Conservation (phyloP, 2,797 vertebrate species). For the Sebastiscus tertius region DNA sequence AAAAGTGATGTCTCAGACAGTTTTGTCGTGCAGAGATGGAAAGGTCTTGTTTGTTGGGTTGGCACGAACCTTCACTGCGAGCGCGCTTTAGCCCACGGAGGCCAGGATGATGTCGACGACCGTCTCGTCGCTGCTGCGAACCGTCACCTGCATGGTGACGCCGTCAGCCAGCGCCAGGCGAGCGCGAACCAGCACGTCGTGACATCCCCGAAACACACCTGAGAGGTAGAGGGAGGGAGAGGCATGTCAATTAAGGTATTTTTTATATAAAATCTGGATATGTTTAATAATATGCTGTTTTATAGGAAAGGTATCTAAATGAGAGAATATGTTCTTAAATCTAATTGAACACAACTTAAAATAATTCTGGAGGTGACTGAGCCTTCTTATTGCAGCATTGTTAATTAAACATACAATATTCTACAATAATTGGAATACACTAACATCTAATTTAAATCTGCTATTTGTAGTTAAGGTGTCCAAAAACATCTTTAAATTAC, state of each 20-base stretch:
- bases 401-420: neutral
- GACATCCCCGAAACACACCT: constrained; percentile 94
- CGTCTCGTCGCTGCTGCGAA: constrained; percentile 90
- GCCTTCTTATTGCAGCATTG: neutral
- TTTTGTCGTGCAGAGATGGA: neutral
- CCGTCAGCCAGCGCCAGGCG: constrained; percentile 93
- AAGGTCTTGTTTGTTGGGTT: neutral
- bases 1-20: neutral
- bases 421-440: neutral
- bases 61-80: neutral
- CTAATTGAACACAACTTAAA: neutral
- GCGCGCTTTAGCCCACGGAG: constrained; percentile 86
- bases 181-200: constrained; percentile 89
- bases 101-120: constrained; percentile 94
- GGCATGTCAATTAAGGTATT: neutral
- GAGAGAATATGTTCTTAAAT: neutral
- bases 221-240: neutral
- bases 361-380: neutral
- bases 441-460: neutral
- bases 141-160: constrained; percentile 98
- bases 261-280: neutral
- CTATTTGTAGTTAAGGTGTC: neutral
- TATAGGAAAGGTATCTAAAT: neutral
- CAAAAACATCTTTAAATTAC: neutral
- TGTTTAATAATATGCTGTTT: no score